Conservation (phyloP, 2,888 invertebrate species). For the Willowsia nigromaculata region DNA sequence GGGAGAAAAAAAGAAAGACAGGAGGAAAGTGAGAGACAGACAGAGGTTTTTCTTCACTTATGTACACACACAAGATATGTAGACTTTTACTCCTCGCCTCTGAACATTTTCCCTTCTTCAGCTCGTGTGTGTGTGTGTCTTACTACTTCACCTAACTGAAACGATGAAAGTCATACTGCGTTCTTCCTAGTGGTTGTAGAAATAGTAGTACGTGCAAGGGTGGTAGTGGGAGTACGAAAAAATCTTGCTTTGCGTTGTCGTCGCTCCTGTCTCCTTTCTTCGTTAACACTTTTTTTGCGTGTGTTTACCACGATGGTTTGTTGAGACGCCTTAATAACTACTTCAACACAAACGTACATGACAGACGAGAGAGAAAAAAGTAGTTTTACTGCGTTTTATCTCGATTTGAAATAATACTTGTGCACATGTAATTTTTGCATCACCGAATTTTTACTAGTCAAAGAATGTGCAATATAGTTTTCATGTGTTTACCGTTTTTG, state of each 20-base stretch:
- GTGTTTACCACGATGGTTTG: neutral
- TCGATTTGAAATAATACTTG: no score
- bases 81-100: neutral
- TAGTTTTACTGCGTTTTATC: no score
- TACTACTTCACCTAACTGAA: neutral
- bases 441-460: no score
- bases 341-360: no score
- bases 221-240: conserved; percentile 58
- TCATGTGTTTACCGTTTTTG: neutral
- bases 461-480: neutral
- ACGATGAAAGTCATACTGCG: conserved; percentile 68
- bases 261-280: neutral
- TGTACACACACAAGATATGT: neutral
- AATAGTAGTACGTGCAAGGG: neutral
- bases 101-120: neutral
- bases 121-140: neutral
- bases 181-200: neutral
- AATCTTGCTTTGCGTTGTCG: neutral
- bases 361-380: no score
- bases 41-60: conserved; percentile 58
- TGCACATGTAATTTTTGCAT: no score
- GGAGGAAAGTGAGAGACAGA: conserved; percentile 31
- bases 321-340: no score
- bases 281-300: neutral
- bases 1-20: conserved; percentile 20